Evolutionary conservation across 2,888 invertebrate genomes (phyloP).

Genomic region (Nudaria mundana): DNA sequence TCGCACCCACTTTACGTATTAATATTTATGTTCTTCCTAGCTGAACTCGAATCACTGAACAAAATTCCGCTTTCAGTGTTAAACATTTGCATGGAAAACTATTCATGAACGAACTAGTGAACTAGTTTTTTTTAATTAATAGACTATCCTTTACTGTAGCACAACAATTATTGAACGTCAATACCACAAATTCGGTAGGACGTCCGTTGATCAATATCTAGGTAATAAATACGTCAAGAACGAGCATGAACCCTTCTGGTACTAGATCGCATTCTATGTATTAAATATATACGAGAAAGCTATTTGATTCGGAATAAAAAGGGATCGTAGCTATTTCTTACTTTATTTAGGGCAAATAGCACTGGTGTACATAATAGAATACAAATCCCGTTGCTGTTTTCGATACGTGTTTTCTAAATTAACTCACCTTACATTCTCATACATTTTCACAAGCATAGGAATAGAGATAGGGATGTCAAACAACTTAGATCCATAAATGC

Average conservation of each 20-base stretch:
- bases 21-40: not conserved
- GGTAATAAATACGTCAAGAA: not conserved
- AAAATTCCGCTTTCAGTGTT: not conserved
- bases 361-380: constrained; percentile 6
- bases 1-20: not conserved
- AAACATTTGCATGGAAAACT: not conserved
- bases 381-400: constrained; percentile 6
- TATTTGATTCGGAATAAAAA: not conserved
- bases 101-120: no score
- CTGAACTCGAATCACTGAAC: not conserved
- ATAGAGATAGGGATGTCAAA: no score
- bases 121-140: no score
- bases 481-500: no score
- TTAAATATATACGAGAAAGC: not conserved
- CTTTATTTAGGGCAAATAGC: constrained; percentile 1
- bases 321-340: not conserved
- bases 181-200: no score
- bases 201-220: no score
- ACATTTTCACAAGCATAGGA: constrained; percentile 5
- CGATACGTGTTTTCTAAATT: constrained; percentile 3
- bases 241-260: not conserved
- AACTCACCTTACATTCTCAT: not conserved
- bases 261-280: not conserved
- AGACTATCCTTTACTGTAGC: no score
- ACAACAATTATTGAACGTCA: no score